Base-by-base conservation (phyloP, 2,888 invertebrate genomes). In the Andrena flavipes region DNA sequence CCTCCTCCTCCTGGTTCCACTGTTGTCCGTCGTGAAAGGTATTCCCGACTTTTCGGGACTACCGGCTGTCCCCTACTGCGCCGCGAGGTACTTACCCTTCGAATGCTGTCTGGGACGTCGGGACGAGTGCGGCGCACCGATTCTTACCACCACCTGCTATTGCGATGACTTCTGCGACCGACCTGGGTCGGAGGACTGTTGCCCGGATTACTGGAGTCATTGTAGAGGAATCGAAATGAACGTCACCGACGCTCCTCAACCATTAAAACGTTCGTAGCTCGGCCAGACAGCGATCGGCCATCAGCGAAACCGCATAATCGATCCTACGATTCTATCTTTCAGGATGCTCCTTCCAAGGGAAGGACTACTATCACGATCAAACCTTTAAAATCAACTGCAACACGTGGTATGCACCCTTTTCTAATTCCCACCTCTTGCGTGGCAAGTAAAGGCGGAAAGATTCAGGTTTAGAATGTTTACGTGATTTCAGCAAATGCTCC, bases 111-210 rank as follows among this genome's bases (percentile, higher is more conserved):
- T 91, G 0, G 95, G 96, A 65, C 95, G 99, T 63, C 95, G 96
- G 85, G 99, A 99, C 93, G 95, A 96, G 23, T 99, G 99, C 93
- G 96, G 98, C 0, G 95, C 96, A 71, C 96, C 96, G 30, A 98
- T 99, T 90, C 94, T 97, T 79, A 95, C 96, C 82, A 98, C 98
- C 0, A 93, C 97, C 16, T 99, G 99, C 94, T 99, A 99, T 94
- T 99, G 99, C 94, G 99, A 99, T 94, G 95, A 97, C 87, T 99
- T 99, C 94, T 99, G 99, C 94, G 97, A 97, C 92, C 94, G 97
- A 48, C 95, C 95, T 0, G 93, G 94, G 10, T 95, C 95, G 51
- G 96, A 96, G 87, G 99, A 99, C 93, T 99, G 99, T 93, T 99
- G 99, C 91, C 99, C 99, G 0, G 99, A 99, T 94, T 99, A 97